Conservation (phyloP, 2,797 vertebrate genomes). For the Hemitrygon akajei region DNA sequence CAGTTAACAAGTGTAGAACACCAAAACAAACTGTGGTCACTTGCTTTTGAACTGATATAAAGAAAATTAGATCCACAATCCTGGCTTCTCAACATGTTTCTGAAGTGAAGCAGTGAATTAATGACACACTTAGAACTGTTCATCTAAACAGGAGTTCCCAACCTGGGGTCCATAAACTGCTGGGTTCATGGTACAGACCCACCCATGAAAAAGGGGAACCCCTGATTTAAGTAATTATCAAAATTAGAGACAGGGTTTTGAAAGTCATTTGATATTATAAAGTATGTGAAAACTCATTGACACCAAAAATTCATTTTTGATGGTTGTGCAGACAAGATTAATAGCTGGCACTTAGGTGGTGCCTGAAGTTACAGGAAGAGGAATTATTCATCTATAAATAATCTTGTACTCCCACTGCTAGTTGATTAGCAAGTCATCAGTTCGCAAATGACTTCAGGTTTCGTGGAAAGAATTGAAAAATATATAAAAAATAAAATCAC, state of each 20-base stretch:
- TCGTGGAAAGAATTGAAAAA: not conserved
- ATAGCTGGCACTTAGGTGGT: not conserved
- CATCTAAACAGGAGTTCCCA: too few relatives aligned
- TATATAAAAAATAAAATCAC: not conserved
- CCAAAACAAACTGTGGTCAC: not conserved
- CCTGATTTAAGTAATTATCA: not conserved
- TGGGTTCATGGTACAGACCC: too few relatives aligned
- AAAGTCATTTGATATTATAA: not conserved
- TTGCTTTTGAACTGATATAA: not conserved
- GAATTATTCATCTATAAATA: not conserved
- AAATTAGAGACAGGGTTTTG: not conserved
- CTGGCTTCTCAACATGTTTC: not conserved
- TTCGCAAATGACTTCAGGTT: not conserved
- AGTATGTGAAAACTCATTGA: not conserved
- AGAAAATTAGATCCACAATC: not conserved
- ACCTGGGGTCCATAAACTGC: too few relatives aligned
- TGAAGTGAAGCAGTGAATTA: not conserved
- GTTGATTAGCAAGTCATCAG: not conserved
- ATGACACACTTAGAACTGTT: not conserved
- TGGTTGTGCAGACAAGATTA: not conserved
- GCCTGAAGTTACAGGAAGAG: not conserved
- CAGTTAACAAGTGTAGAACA: not conserved
- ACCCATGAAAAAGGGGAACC: too few relatives aligned
- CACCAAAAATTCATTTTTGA: not conserved
- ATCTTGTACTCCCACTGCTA: not conserved